Evolutionary conservation across 2,888 invertebrate genomes (phyloP), one percentile per base, ranked within the genome.

Genomic region (Athalia circularis): DNA sequence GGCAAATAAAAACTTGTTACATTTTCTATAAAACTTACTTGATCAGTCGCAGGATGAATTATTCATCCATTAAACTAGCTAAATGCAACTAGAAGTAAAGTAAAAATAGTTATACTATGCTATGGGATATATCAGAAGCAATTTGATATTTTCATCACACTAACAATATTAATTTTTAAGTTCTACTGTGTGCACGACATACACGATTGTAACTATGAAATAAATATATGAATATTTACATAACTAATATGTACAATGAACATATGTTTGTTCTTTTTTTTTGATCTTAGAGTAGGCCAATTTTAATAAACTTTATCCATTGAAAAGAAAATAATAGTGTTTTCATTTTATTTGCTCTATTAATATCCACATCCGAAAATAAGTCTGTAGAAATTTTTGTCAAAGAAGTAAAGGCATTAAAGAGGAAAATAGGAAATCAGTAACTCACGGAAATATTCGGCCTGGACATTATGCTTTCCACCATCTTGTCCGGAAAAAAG

Each of bases 181-280:
- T 87, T 86, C 86, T 86, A 87, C 85, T 83, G 86, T 86, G 87
- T 87, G 86, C 87, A 85, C 83, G 50, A 85, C 82, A 86, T 85
- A 86, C 83, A 84, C 84, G 80, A 86, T 83, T 87, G 85, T 87
- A 87, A 85, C 83, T 87, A 86, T 84, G 82, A 86, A 85, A 87
- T 87, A 87, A 87, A 87, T 86, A 86, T 86, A 87, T 82, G 80
- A 84, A 83, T 87, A 87, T 87, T 87, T 87, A 87, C 86, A 81
- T 87, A 87, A 87, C 83, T 86, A 82, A 85, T 81, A 84, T 82
- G 80, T 85, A 80, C 62, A 79, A 81, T 83, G 72, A 79, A 78
- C 77, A 47, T 74, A 76, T 52, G 54, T 80, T 80, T 70, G 50
- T 78, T 79, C 61, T 75, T 54, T 74, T 65, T 74, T 81, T 29